phyloP scores from a whole-genome alignment of 2,797 vertebrate genomes.

The Geotria australis region DNA sequence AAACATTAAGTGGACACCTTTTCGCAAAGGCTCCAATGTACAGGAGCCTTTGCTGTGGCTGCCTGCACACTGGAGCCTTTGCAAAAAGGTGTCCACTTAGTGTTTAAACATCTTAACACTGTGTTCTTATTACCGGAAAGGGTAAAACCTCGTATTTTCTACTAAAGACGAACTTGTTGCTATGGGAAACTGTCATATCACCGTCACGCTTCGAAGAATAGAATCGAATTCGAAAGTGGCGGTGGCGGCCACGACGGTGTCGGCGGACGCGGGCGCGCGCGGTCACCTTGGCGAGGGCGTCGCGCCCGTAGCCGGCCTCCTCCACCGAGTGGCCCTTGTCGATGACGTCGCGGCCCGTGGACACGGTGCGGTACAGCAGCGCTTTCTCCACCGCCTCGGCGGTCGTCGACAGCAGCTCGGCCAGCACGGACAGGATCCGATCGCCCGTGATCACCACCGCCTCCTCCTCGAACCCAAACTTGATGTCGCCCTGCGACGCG shows the following conservation, averaged over 20 bases:
- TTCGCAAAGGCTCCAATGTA: too few species aligned
- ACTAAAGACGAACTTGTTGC: too few species aligned
- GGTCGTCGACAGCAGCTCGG: slow-evolving; percentile 45
- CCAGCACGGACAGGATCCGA: slow-evolving; percentile 32
- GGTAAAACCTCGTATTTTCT: too few species aligned
- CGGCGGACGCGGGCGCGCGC: not conserved
- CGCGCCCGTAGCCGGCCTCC: slow-evolving; percentile 68
- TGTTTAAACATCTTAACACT: too few species aligned
- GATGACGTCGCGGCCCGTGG: slow-evolving; percentile 68
- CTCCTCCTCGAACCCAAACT: slow-evolving; percentile 52
- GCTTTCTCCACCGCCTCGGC: slow-evolving; percentile 66
- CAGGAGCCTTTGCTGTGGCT: too few species aligned
- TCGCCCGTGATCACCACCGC: slow-evolving; percentile 44
- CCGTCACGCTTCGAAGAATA: too few species aligned
- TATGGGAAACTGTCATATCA: too few species aligned
- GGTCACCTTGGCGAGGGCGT: slow-evolving; percentile 66
- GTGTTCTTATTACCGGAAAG: too few species aligned
- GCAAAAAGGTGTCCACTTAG: too few species aligned
- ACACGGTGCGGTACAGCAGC: slow-evolving; percentile 66
- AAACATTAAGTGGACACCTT: too few species aligned
- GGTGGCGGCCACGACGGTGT: not conserved
- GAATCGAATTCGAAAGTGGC: too few species aligned
- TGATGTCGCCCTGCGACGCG: slow-evolving; percentile 44
- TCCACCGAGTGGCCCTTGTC: slow-evolving; percentile 76
- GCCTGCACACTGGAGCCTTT: too few species aligned